Evolutionary conservation across 2,888 invertebrate species (phyloP).

Genomic region (Noctua fimbriata): DNA sequence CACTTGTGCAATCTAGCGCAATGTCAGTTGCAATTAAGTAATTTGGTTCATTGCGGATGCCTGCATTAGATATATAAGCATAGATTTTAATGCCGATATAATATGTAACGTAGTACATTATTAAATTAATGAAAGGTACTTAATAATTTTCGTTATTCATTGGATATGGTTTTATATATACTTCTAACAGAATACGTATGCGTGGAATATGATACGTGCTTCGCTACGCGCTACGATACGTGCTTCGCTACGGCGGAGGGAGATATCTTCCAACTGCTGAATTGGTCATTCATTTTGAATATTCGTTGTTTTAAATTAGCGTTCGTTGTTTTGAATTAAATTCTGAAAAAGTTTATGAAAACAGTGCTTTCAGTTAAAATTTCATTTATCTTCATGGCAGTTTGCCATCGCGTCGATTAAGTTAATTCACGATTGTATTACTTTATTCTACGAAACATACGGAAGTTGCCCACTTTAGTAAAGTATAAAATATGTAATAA

Average conservation of each 20-base stretch:
- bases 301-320: neutral
- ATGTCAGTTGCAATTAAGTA: slow-evolving; percentile 47
- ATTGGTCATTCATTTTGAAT: neutral
- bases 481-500: slow-evolving; percentile 9
- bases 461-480: neutral
- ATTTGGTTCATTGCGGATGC: slow-evolving; percentile 43
- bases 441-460: slow-evolving; percentile 4
- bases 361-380: neutral
- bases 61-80: slow-evolving; percentile 12
- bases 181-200: neutral
- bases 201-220: neutral
- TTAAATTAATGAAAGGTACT: neutral
- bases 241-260: neutral
- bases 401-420: neutral
- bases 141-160: neutral
- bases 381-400: neutral
- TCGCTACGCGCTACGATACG: neutral
- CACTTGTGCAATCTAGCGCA: slow-evolving; percentile 33
- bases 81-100: slow-evolving; percentile 10
- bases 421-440: neutral
- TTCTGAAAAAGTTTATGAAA: neutral
- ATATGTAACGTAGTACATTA: slow-evolving; percentile 7
- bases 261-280: neutral
- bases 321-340: too few species aligned
- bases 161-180: neutral